phyloP scores from a whole-genome alignment of 37 sponge, comb jelly and placozoan species.

The Tethya wilhelma region DNA sequence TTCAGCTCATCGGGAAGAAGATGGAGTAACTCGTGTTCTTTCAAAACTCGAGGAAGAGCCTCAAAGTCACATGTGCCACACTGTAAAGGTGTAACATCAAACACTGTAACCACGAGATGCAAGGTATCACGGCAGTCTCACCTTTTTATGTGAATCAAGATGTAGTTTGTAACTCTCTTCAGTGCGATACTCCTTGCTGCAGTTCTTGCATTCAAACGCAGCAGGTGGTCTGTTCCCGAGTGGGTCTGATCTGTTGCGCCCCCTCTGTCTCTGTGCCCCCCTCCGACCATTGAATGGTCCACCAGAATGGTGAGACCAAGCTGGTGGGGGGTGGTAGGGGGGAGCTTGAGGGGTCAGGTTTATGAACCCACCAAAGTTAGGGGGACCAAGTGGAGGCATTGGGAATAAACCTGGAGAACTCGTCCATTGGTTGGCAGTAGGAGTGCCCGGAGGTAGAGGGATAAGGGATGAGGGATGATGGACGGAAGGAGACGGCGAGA shows the following conservation, averaged over 20 bases:
- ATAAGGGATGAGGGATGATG: no score
- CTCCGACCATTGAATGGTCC: neutral
- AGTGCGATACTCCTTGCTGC: slow-evolving; percentile 46
- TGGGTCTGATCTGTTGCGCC: neutral
- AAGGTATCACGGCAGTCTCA: neutral
- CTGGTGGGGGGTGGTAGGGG: neutral
- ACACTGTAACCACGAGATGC: neutral
- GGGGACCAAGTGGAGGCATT: no score
- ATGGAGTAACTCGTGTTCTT: slow-evolving; percentile 67
- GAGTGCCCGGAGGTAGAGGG: no score
- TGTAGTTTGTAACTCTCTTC: slow-evolving; percentile 38
- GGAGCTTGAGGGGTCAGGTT: neutral
- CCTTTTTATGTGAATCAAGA: slow-evolving; percentile 45
- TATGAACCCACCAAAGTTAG: no score
- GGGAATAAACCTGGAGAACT: no score
- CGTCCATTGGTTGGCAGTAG: no score
- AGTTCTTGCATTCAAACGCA: slow-evolving; percentile 21
- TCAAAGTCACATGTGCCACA: slow-evolving; percentile 60
- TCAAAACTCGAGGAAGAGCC: slow-evolving; percentile 45
- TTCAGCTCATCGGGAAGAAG: slow-evolving; percentile 64
- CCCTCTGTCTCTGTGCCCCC: neutral
- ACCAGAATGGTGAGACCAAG: neutral
- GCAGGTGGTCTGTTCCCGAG: neutral
- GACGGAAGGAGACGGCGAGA: no score
- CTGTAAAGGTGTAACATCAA: slow-evolving; percentile 11